Conservation (phyloP, 2,888 invertebrate genomes). For the Nomada fucata region DNA sequence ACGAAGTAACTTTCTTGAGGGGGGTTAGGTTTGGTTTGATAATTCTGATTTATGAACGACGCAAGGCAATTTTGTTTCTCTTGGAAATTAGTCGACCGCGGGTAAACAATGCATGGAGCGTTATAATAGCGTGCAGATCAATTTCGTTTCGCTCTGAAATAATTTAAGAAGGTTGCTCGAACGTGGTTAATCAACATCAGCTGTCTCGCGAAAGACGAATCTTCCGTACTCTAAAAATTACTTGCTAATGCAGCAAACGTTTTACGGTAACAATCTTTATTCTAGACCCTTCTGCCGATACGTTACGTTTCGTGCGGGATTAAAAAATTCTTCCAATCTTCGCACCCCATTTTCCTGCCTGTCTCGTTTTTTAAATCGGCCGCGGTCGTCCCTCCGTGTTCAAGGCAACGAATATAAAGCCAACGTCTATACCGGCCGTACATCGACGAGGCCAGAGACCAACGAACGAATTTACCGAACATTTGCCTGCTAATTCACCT, state of each 20-base stretch:
- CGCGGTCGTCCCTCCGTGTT: background rate
- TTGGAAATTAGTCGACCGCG: conserved; percentile 5
- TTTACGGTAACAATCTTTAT: too few species aligned
- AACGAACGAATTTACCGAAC: conserved; percentile 69
- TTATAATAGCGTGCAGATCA: background rate
- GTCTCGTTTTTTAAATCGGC: too few species aligned
- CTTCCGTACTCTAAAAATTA: background rate
- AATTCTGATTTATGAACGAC: conserved; percentile 37
- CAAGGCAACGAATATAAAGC: conserved; percentile 33
- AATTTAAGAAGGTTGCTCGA: background rate
- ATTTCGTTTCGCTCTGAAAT: conserved; percentile 5
- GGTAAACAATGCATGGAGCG: background rate
- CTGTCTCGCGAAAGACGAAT: background rate
- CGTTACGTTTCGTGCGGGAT: too few species aligned
- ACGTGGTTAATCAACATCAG: background rate
- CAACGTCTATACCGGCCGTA: conserved; percentile 35
- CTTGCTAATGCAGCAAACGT: too few species aligned
- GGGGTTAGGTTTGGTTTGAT: conserved; percentile 1
- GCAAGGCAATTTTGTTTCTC: conserved; percentile 8
- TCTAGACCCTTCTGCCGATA: too few species aligned
- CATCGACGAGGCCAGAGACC: conserved; percentile 40
- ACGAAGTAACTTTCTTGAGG: conserved; percentile 11
- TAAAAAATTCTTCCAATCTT: too few species aligned
- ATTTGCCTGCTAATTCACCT: conserved; percentile 72
- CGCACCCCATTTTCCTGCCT: too few species aligned